Evolutionary conservation across 2,113 vertebrate genomes (phyloP).

Genomic region (Bungarus multicinctus): DNA sequence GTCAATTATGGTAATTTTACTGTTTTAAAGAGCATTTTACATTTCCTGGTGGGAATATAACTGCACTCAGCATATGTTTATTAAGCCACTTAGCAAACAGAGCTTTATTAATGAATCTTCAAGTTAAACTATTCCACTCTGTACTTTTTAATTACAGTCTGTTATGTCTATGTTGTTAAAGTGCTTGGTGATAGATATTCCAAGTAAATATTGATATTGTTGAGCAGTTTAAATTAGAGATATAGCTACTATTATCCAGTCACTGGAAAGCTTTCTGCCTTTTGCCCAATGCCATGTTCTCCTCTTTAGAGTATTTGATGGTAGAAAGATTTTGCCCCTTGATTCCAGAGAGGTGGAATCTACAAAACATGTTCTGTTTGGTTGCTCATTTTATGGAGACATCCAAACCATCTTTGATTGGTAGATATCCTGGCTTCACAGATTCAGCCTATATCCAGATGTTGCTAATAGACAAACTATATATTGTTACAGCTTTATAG

Average conservation of each 20-base stretch:
- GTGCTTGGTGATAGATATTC: background rate
- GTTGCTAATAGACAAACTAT: no score
- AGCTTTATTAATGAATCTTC: slow-evolving; percentile 36
- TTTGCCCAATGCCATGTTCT: background rate
- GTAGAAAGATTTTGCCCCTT: background rate
- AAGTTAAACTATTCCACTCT: background rate
- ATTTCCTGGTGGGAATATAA: slow-evolving; percentile 59
- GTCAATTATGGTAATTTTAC: slow-evolving; percentile 63
- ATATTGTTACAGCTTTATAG: background rate
- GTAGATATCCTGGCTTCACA: background rate
- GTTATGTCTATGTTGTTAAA: slow-evolving; percentile 5
- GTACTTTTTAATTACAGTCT: slow-evolving; percentile 9
- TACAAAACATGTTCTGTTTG: background rate
- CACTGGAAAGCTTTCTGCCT: background rate
- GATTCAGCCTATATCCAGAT: background rate
- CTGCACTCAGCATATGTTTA: slow-evolving; percentile 54
- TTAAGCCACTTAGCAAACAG: slow-evolving; percentile 46
- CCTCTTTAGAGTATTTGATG: background rate
- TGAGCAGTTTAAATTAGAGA: background rate
- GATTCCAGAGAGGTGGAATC: background rate
- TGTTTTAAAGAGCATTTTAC: slow-evolving; percentile 61
- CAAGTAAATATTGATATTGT: background rate
- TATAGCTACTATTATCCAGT: background rate
- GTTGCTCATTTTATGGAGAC: background rate
- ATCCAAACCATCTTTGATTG: background rate